phyloP scores from a whole-genome alignment of 2,113 vertebrate genomes.

The Coracopsis vasa region DNA sequence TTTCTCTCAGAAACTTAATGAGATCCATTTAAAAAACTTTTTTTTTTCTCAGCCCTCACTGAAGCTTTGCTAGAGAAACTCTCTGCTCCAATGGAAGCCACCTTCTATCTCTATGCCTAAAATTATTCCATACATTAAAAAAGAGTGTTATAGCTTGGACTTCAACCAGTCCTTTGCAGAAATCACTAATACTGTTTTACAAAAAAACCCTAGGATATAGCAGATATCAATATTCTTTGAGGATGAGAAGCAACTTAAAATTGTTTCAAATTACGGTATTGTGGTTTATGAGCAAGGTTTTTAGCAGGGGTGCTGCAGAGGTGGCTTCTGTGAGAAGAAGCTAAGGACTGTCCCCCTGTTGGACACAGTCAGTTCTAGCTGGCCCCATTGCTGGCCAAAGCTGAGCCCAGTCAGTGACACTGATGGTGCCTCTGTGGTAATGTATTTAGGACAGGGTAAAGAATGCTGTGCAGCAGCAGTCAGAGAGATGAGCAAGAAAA shows the following conservation, averaged over 20 bases:
- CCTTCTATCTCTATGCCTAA: background rate
- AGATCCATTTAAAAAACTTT: background rate
- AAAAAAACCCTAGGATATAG: background rate
- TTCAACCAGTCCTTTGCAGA: background rate
- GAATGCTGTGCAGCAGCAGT: background rate
- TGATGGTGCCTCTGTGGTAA: background rate
- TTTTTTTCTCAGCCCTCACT: background rate
- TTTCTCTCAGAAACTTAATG: background rate
- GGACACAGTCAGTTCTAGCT: background rate
- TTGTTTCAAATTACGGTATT: background rate
- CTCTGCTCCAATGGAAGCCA: background rate
- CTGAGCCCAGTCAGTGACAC: accelerated
- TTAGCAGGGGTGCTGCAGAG: background rate
- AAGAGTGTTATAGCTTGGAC: background rate
- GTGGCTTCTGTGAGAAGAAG: background rate
- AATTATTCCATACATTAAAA: background rate
- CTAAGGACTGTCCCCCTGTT: accelerated
- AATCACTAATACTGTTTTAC: background rate
- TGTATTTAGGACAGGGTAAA: background rate
- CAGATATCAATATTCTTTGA: background rate
- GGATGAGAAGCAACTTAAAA: background rate
- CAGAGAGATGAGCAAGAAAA: background rate
- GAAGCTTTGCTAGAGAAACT: background rate
- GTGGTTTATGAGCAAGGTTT: background rate
- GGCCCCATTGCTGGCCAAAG: background rate